Conservation (phyloP, 2,888 invertebrate species). For the Athetis lepigone region DNA sequence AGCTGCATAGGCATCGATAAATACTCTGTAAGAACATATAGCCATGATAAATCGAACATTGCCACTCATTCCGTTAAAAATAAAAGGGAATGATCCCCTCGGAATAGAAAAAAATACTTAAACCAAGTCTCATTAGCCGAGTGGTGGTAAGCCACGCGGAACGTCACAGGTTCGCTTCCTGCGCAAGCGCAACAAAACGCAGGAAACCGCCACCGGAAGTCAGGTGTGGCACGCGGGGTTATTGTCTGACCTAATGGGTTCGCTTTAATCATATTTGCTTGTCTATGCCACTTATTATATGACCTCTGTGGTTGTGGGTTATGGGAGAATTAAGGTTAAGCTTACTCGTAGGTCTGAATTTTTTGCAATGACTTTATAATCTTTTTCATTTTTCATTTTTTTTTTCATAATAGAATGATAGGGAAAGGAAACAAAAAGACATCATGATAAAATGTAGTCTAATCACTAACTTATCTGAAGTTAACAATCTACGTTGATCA, state of each 20-base stretch:
- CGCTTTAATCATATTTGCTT: slow-evolving; percentile 44
- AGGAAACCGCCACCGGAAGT: slow-evolving; percentile 80
- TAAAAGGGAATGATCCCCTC: slow-evolving; percentile 17
- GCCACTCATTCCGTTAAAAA: neutral
- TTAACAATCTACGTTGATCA: no score
- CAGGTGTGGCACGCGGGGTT: slow-evolving; percentile 72
- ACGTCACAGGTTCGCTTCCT: slow-evolving; percentile 76
- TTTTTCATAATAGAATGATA: no score
- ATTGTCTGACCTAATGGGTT: slow-evolving; percentile 56
- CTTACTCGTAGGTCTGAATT: neutral
- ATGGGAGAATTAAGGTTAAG: neutral
- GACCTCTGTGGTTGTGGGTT: neutral
- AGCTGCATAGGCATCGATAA: neutral
- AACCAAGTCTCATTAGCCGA: slow-evolving; percentile 26
- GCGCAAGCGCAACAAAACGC: slow-evolving; percentile 76
- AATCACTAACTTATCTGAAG: no score
- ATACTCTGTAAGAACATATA: neutral
- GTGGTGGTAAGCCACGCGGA: slow-evolving; percentile 66
- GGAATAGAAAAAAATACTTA: neutral
- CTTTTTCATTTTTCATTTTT: no score
- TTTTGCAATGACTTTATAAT: no score
- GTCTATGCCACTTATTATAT: neutral
- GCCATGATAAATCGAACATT: neutral
- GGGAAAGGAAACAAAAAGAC: no score
- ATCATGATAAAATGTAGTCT: no score